These are phyloP conservation scores for Tor tambroides DNA, from an alignment of 2,113 vertebrate species.

Conservation along the genomic window DNA sequence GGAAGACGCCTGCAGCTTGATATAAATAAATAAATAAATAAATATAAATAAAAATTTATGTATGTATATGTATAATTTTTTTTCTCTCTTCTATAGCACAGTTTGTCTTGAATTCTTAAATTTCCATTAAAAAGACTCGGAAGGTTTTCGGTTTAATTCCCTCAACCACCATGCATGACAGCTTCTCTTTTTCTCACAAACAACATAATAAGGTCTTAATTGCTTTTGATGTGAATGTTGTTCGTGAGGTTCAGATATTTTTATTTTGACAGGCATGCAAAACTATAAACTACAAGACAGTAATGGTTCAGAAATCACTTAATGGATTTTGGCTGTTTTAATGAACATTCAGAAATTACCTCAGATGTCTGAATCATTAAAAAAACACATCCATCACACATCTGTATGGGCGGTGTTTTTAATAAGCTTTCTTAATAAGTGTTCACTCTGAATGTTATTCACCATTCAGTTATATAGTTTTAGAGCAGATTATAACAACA, in stretches of 20 bases:
- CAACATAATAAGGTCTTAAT: neutral
- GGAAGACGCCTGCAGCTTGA: too few species aligned
- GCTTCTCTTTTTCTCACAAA: neutral
- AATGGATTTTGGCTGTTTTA: neutral
- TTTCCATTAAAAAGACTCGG: neutral
- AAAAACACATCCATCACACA: neutral
- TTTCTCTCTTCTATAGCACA: neutral
- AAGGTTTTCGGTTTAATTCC: neutral
- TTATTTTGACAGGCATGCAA: neutral
- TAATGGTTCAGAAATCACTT: neutral
- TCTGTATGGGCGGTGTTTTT: neutral
- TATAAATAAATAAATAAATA: too few species aligned
- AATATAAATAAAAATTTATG: too few species aligned
- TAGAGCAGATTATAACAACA: neutral
- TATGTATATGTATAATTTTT: too few species aligned
- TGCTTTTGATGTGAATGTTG: neutral
- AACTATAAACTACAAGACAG: neutral
- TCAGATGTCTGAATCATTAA: neutral
- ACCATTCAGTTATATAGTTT: neutral
- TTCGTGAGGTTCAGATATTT: neutral
- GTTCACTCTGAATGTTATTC: neutral
- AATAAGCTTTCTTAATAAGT: neutral
- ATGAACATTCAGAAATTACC: neutral
- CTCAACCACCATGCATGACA: neutral
- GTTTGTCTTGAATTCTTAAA: neutral